Percentiles rank a stretch among this genome's conserved stretches.
phyloP scores from a whole-genome alignment of 2,888 invertebrate species.

The Yponomeuta plumbellus region DNA sequence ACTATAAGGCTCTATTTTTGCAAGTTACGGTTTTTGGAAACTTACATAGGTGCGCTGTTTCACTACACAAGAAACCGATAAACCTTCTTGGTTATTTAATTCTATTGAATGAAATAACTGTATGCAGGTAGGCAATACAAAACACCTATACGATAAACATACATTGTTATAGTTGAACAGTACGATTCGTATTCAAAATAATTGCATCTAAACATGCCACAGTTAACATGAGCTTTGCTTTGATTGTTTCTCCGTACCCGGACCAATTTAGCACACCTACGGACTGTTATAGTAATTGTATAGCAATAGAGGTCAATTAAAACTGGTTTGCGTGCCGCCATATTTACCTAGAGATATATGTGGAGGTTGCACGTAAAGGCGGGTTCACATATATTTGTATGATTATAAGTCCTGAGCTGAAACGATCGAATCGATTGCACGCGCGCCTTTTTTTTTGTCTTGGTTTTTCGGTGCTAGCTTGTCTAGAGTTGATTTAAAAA shows the following conservation, averaged over 20 bases:
- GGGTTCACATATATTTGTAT: no score
- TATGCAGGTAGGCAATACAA: not conserved
- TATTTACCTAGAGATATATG: not conserved
- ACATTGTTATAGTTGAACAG: conserved; percentile 4
- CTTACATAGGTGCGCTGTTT: no score
- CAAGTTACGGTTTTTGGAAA: no score
- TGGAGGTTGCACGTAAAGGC: not conserved
- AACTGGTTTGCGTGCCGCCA: not conserved
- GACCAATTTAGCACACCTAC: not conserved
- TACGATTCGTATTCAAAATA: conserved; percentile 9
- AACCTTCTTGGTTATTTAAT: no score
- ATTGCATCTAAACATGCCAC: conserved; percentile 5
- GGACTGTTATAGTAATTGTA: not conserved
- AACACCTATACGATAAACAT: not conserved
- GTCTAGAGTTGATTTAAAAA: no score
- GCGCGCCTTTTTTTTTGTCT: no score
- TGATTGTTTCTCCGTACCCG: conserved; percentile 2
- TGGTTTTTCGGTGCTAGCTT: no score
- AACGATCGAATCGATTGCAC: no score
- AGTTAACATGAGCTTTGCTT: not conserved
- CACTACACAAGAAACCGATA: no score
- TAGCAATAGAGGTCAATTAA: not conserved
- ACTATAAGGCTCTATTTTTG: no score
- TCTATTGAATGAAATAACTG: not conserved
- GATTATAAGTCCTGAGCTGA: no score